These are phyloP conservation scores for Sympetrum striolatum DNA, from an alignment of 2,888 invertebrate species.

Conservation along the genomic window DNA sequence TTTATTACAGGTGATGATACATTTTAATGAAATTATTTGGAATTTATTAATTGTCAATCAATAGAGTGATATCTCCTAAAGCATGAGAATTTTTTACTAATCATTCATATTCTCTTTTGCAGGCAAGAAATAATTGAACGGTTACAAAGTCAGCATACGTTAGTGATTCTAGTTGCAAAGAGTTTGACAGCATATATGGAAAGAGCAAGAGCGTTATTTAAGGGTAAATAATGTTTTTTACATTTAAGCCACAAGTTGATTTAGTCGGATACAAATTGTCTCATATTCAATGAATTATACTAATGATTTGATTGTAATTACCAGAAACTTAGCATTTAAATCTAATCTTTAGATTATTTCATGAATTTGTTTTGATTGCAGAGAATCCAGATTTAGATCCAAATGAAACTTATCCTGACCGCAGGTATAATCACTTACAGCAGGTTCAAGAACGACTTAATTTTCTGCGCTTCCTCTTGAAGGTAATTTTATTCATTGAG, in stretches of 20 bases:
- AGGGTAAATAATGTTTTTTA: constrained; percentile 56
- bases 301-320: neutral
- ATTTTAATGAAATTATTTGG: neutral
- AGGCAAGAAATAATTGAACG: constrained; percentile 84
- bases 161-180: constrained; percentile 92
- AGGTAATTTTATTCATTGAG: constrained; percentile 58
- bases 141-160: constrained; percentile 88
- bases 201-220: constrained; percentile 72
- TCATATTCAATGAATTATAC: neutral
- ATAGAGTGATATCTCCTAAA: neutral
- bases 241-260: no score
- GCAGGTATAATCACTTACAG: constrained; percentile 87
- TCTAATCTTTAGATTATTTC: neutral
- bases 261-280: no score
- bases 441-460: constrained; percentile 94
- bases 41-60: neutral
- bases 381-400: constrained; percentile 81
- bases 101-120: constrained; percentile 52
- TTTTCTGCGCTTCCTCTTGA: constrained; percentile 89
- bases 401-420: constrained; percentile 79
- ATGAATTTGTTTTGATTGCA: constrained; percentile 54
- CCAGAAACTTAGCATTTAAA: neutral
- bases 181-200: constrained; percentile 93
- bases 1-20: constrained; percentile 63
- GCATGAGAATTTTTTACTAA: neutral